A percentile compares a stretch with the other conserved stretches of the same genome.
Conservation (phyloP, 2,797 vertebrate species). For the Menidia menidia region DNA sequence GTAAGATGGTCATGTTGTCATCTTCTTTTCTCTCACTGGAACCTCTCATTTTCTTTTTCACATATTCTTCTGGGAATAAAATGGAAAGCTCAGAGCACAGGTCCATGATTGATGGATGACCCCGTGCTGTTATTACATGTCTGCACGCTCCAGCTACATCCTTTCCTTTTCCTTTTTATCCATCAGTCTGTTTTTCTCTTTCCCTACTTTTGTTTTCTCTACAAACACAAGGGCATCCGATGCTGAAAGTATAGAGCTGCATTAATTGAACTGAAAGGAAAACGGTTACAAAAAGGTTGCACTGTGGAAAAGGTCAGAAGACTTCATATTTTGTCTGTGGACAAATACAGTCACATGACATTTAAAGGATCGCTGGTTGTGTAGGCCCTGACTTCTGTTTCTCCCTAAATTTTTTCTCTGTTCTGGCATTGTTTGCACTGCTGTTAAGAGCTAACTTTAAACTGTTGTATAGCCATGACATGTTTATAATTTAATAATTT, state of each 20-base stretch:
- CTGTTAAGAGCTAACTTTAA: constrained; percentile 10
- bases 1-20: background rate
- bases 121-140: constrained; percentile 8
- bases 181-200: constrained; percentile 4
- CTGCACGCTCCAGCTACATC: constrained; percentile 12
- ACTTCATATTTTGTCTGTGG: constrained; percentile 41
- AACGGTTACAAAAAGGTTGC: constrained; percentile 24
- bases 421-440: background rate
- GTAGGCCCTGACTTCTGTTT: constrained; percentile 14
- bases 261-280: constrained; percentile 18
- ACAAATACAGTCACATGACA: constrained; percentile 32
- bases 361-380: constrained; percentile 22
- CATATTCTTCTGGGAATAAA: constrained; percentile 16
- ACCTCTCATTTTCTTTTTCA: background rate
- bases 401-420: constrained; percentile 13
- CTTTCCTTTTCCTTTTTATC: constrained; percentile 27
- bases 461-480: constrained; percentile 17
- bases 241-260: constrained; percentile 33
- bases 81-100: constrained; percentile 6
- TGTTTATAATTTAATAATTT: constrained; percentile 5
- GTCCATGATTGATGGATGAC: constrained; percentile 7
- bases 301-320: constrained; percentile 36
- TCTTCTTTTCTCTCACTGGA: background rate
- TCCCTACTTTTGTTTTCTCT: constrained; percentile 11
- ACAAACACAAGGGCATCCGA: constrained; percentile 48